Evolutionary conservation across 2,888 invertebrate genomes (phyloP), one percentile per base, ranked within the genome.

Genomic region (Colostygia pectinataria): DNA sequence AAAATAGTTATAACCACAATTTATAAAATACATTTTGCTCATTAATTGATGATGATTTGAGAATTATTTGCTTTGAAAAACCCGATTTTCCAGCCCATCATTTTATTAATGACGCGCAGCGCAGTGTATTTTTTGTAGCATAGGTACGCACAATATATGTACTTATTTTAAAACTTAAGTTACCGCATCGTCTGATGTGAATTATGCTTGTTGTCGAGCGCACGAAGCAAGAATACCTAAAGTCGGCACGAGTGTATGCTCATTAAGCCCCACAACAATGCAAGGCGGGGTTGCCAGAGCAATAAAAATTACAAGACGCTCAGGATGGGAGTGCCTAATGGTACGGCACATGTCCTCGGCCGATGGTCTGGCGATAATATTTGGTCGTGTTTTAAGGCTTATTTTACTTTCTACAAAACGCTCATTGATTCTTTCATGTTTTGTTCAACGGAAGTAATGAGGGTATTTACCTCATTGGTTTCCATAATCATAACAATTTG

Each of bases 321-420:
- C 76, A 78, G 79, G 81, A 88, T 83, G 86, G 88, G 88, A 74
- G 88, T 69, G 86, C 78, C 83, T 83, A 83, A 85, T 84, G 74
- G 77, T 67, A 68, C 65, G 64, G 56, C 71, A 71, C 68, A 68
- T 70, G 75, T 75, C 71, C 71, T 69, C 71, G 66, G 68, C 68
- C 66, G 71, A 66, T 74, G 66, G 63, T 63, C 64, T 68, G 20
- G 69, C 66, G 67, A 69, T 77, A 71, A 73, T 68, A 67, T 59
- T 56, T 44, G 41, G 55, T 50, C 43, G 24, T 49, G 15, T 49
- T 43, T 51, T 47, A 36, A 48, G 24, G 18, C 32, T 45, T 57
- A 39, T 50, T 49, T 38, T 34, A 52, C 41, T 53, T 51, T 51
- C 41, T 54, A 50, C 38, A 33, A 41, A 39, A 38, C 27, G 28